Evolutionary conservation across 2,113 vertebrate genomes (phyloP).

Genomic region (Clinocottus analis): DNA sequence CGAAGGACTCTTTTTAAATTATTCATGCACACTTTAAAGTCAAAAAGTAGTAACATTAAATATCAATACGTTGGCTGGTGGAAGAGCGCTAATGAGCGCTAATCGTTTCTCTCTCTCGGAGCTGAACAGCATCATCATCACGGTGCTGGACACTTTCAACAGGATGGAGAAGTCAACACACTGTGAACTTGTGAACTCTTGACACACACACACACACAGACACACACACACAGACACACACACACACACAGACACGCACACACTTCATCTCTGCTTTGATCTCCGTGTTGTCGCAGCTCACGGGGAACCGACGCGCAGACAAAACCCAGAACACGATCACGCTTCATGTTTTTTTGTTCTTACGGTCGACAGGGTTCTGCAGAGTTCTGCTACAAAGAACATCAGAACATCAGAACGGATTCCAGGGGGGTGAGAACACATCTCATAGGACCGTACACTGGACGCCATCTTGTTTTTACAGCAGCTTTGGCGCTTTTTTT

Average conservation of each 20-base stretch:
- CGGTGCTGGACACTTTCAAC: no score
- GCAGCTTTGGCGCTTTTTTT: slow-evolving; percentile 3
- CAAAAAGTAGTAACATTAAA: neutral
- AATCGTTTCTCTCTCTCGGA: slow-evolving; percentile 1
- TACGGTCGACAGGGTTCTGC: neutral
- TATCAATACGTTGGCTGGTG: neutral
- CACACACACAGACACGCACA: no score
- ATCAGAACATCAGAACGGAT: slow-evolving; percentile 1
- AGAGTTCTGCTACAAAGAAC: slow-evolving; percentile 21
- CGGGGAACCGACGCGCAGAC: slow-evolving; percentile 31
- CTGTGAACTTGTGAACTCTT: no score
- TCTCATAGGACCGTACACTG: slow-evolving; percentile 31
- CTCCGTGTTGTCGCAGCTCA: slow-evolving; percentile 47
- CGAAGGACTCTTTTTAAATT: neutral
- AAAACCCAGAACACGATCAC: slow-evolving; percentile 52
- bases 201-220: no score
- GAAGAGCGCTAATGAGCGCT: neutral
- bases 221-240: no score
- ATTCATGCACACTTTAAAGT: neutral
- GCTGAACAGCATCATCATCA: neutral
- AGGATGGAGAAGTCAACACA: no score
- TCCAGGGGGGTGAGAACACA: slow-evolving; percentile 16
- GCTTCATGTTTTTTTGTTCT: slow-evolving; percentile 46
- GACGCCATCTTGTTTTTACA: slow-evolving; percentile 26
- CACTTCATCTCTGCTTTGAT: slow-evolving; percentile 45